Evolutionary conservation across 2,797 vertebrate genomes (phyloP).

Genomic region (Threskiornis aethiopicus): DNA sequence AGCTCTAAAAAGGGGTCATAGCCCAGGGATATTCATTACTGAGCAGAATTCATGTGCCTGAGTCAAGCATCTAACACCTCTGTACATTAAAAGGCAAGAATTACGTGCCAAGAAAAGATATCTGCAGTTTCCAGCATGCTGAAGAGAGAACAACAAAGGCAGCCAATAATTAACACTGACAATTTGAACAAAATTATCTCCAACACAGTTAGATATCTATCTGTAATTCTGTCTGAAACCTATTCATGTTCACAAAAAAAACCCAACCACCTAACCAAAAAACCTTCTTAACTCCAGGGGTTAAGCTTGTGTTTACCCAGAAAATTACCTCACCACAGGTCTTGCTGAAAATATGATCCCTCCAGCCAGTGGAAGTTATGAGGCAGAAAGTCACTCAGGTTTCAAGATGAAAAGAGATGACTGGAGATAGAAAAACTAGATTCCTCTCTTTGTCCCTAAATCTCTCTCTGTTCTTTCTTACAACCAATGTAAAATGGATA

Average conservation of each 20-base stretch:
- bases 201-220: background rate
- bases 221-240: background rate
- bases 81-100: background rate
- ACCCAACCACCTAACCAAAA: no score
- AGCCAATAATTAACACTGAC: background rate
- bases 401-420: background rate
- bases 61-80: background rate
- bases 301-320: background rate
- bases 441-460: background rate
- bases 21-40: background rate
- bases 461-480: background rate
- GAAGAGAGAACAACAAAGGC: background rate
- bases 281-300: background rate
- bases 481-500: background rate
- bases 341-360: background rate
- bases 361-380: background rate
- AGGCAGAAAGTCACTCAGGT: background rate
- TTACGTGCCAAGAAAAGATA: background rate
- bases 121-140: background rate
- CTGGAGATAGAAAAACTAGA: background rate
- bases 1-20: background rate
- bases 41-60: background rate
- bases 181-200: background rate
- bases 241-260: background rate
- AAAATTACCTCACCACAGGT: background rate